Base-by-base conservation (phyloP, 2,113 vertebrate genomes). In the Ptilorrhoa leucosticta region DNA sequence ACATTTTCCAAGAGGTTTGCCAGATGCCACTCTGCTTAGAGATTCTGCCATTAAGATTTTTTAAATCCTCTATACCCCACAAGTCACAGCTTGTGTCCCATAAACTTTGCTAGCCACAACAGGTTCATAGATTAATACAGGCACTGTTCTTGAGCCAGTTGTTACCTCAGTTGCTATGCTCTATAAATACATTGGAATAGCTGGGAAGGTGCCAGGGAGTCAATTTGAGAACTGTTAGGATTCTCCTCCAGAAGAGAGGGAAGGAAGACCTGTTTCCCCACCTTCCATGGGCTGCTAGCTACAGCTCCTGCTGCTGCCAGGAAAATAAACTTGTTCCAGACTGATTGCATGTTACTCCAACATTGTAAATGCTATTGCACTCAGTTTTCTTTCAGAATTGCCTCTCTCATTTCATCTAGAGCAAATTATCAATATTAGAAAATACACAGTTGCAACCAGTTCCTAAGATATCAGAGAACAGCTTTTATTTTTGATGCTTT, bases 351-450 rank as follows among this genome's bases (percentile, higher is more conserved):
- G 4, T 89, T 93, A 60, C 53, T 92, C 60, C 53, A 90, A 77
- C 14, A 31, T 28, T 69, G 51, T 75, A 94, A 93, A 93, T 57
- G 75, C 54, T 33, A 30, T 31, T 53, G 7, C 50, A 58, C 44
- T 83, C 65, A 9, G 48, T 28, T 94, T 93, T 28, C 23, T 91
- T 90, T 80, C 89, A 91, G 89, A 96, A 96, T 71, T 77, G 17
- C 31, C 84, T 81, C 73, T 40, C 87, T 35, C 66, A 54, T 83
- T 94, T 86, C 13, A 44, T 37, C 56, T 83, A 31, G 28, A 57
- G 8, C 9, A 83, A 81, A 78, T 48, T 69, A 61, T 68, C 51
- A 83, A 30, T 64, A 73, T 23, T 72, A 81, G 60, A 80, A 97
- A 94, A 76, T 2, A 15, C 2, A 10, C 1, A 26, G 28, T 82